Percentiles rank a stretch among this genome's conserved stretches.
These are phyloP conservation scores for Sphaeramia orbicularis DNA, from an alignment of 2,797 vertebrate species.

Conservation along the genomic window DNA sequence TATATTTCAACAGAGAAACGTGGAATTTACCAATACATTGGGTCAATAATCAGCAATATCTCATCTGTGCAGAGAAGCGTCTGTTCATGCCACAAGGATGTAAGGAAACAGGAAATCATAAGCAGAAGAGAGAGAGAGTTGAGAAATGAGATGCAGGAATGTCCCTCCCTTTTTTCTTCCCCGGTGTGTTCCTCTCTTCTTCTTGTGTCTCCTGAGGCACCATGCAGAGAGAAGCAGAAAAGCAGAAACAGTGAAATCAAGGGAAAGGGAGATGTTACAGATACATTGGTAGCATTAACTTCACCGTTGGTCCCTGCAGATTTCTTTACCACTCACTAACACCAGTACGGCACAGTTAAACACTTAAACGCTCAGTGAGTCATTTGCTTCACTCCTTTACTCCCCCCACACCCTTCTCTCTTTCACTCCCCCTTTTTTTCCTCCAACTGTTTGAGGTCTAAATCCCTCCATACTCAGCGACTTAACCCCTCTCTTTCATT, in stretches of 20 bases:
- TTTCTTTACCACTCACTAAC: constrained; percentile 69
- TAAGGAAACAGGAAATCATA: too few species aligned
- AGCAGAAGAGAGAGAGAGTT: constrained; percentile 12
- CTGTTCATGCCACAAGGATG: constrained; percentile 32
- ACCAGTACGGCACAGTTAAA: constrained; percentile 71
- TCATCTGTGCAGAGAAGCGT: constrained; percentile 63
- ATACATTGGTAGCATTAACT: constrained; percentile 43
- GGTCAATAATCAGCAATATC: constrained; percentile 67
- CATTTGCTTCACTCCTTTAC: constrained; percentile 50
- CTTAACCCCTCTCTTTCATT: constrained; percentile 87
- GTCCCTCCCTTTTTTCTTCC: constrained; percentile 50
- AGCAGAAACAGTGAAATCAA: constrained; percentile 21
- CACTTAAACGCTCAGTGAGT: constrained; percentile 69
- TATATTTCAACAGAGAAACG: constrained; percentile 46
- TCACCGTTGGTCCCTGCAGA: constrained; percentile 53
- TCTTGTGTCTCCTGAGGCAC: constrained; percentile 37
- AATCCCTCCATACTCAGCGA: constrained; percentile 86
- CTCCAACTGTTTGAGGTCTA: constrained; percentile 79
- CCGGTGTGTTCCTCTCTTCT: constrained; percentile 26
- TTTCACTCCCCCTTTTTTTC: constrained; percentile 24
- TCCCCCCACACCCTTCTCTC: neutral
- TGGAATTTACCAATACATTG: constrained; percentile 62
- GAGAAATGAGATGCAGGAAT: constrained; percentile 37
- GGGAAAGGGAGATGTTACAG: constrained; percentile 29
- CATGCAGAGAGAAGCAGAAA: constrained; percentile 4